Conservation (phyloP, 2,888 invertebrate genomes). For the Caenorhabditis sp. region DNA sequence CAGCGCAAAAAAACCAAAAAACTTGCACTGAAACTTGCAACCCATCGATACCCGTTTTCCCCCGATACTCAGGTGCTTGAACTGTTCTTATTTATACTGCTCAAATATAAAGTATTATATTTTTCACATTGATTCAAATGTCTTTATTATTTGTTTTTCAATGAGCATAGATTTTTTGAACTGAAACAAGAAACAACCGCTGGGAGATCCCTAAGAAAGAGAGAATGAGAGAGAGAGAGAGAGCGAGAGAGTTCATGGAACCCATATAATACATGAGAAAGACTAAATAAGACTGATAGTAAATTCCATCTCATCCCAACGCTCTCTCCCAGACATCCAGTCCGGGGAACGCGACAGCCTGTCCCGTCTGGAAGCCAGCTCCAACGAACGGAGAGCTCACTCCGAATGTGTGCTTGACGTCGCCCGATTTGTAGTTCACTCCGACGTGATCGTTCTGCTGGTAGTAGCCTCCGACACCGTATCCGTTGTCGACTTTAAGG, state of each 20-base stretch:
- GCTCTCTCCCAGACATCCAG: conserved; percentile 72
- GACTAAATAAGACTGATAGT: not conserved
- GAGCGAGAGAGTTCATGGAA: conserved; percentile 20
- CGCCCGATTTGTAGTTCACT: conserved; percentile 69
- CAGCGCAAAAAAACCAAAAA: no score
- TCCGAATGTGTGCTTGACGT: conserved; percentile 72
- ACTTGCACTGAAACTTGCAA: no score
- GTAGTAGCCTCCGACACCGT: conserved; percentile 74
- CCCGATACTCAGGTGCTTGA: conserved; percentile 7
- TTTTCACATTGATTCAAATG: no score
- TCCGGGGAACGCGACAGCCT: conserved; percentile 71
- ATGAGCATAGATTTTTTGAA: not conserved
- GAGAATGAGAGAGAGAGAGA: no score
- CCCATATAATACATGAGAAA: not conserved
- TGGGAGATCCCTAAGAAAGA: not conserved
- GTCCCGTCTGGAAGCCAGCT: conserved; percentile 71
- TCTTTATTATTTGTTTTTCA: no score
- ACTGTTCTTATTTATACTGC: not conserved
- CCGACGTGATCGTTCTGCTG: conserved; percentile 76
- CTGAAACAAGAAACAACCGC: not conserved
- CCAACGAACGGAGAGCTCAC: conserved; percentile 72
- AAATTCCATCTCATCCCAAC: conserved; percentile 30
- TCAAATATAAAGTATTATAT: no score
- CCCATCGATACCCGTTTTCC: not conserved
- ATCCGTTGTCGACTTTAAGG: conserved; percentile 74